Base-by-base conservation (phyloP, 2,888 invertebrate species). In the Psococerastis gibbosa region DNA sequence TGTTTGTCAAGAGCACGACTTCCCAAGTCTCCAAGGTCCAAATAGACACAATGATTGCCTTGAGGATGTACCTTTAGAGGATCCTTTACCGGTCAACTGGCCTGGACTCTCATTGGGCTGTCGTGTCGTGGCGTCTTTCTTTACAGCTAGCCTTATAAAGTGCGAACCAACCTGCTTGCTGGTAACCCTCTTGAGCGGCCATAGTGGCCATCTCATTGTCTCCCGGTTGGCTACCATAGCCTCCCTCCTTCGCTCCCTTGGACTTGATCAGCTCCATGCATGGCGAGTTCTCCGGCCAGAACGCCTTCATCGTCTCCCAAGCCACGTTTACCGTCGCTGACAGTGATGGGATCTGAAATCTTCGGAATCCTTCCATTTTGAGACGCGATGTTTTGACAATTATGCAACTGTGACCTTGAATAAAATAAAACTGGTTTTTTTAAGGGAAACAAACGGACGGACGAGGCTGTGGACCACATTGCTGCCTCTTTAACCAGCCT, bases 301-400 rank as follows among this genome's bases (percentile, higher is more conserved):
- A 71, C 57, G 84, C 79, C 53, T 79, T 70, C 41, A 82, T 70
- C 16, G 83, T 79, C 62, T 84, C 84, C 72, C 80, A 75, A 18
- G 83, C 81, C 50, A 84, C 84, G 57, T 81, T 81, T 55, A 83
- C 58, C 33, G 80, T 76, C 57, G 82, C 82, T 57, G 73, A 72
- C 49, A 82, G 56, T 31, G 82, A 78, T 41, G 82, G 78, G 53
- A 85, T 58, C 55, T 70, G 71, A 52, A 76, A 70, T 47, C 71
- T 69, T 31, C 73, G 70, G 46, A 52, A 60, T 60, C 46, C 63
- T 54, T 56, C 61, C 60, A 51, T 59, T 56, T 52, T 77, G 67
- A 56, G n/a, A n/a, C 71, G 68, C 53, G 75, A 67, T 75, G 76
- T 76, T 46, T 53, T 31, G 43, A 43, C 46, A 46, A 27, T 20